These are phyloP conservation scores for Elmis aenea DNA, from an alignment of 2,888 invertebrate species.

Conservation along the genomic window DNA sequence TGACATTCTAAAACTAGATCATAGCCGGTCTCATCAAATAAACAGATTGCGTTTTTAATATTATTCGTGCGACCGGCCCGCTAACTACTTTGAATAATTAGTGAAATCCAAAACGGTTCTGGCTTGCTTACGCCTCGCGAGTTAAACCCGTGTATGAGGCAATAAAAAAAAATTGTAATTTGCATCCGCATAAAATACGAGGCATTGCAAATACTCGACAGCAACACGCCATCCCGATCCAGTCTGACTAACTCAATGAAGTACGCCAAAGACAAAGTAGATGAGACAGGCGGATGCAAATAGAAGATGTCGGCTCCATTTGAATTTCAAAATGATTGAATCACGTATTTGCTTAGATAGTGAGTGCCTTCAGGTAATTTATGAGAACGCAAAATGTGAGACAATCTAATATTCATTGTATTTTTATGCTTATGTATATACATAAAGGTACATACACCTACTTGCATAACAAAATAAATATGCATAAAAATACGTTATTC, in stretches of 20 bases:
- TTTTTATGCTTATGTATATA: no score
- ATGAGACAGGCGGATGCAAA: constrained; percentile 43
- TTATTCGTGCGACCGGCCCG: constrained; percentile 28
- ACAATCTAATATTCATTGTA: constrained; percentile 13
- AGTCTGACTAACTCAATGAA: constrained; percentile 40
- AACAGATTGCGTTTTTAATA: constrained; percentile 42
- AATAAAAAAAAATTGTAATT: constrained; percentile 19
- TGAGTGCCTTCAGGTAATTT: constrained; percentile 23
- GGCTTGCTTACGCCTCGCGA: no score
- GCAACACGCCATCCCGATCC: constrained; percentile 31
- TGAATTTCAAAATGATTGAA: constrained; percentile 40
- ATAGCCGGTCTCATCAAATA: constrained; percentile 34
- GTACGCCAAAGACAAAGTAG: constrained; percentile 43
- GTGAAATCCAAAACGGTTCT: no score
- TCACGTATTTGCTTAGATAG: constrained; percentile 34
- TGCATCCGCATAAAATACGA: constrained; percentile 24
- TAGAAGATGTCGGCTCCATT: constrained; percentile 40
- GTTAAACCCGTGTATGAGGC: no score
- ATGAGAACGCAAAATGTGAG: constrained; percentile 17
- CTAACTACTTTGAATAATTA: no score
- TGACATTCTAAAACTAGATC: constrained; percentile 38
- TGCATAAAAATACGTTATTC: no score
- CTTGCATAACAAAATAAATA: no score
- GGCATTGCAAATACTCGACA: constrained; percentile 25
- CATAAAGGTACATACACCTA: no score